phyloP scores from a whole-genome alignment of 2,113 vertebrate species.

The Callipepla californica region DNA sequence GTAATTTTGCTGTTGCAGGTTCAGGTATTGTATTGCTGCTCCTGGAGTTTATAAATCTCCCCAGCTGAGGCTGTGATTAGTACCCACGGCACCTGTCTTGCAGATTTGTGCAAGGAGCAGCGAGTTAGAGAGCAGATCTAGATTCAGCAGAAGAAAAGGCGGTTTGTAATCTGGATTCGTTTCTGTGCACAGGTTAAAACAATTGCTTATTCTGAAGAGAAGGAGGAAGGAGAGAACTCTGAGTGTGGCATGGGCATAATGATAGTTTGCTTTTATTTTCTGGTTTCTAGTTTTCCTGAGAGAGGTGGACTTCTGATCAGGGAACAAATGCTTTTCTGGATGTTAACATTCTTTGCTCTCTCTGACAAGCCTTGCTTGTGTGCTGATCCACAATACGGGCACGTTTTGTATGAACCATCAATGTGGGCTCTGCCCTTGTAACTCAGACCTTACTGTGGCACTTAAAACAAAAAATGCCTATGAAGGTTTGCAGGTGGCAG shows the following conservation, averaged over 20 bases:
- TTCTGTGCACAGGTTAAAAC: neutral
- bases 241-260: neutral
- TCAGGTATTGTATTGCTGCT: neutral
- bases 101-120: neutral
- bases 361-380: neutral
- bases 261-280: neutral
- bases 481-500: neutral
- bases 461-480: neutral
- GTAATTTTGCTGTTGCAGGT: neutral
- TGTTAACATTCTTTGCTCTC: neutral
- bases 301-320: neutral
- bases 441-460: neutral
- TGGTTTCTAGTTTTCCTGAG: neutral
- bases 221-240: neutral
- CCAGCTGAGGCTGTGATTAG: neutral
- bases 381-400: neutral
- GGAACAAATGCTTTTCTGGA: neutral
- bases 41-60: neutral
- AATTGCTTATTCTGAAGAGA: neutral
- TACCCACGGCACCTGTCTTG: neutral
- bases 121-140: neutral
- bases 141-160: neutral
- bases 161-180: neutral
- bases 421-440: neutral
- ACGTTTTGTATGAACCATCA: accelerated